Evolutionary conservation across 2,888 invertebrate genomes (phyloP).

Genomic region (Catocala sponsa): DNA sequence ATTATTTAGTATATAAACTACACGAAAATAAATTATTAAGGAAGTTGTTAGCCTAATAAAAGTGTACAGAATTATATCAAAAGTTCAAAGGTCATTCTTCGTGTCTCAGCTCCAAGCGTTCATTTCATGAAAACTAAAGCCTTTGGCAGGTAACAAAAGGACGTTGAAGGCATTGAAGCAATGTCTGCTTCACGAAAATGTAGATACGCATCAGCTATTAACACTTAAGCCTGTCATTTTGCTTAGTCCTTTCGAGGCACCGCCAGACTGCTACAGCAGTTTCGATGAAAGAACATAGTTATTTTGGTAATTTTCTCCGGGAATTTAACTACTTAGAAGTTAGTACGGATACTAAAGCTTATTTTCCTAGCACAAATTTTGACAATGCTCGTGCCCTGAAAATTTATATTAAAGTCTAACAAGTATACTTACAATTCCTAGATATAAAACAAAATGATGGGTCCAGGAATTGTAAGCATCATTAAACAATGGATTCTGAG

Average conservation of each 20-base stretch:
- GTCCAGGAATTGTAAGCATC: too few species aligned
- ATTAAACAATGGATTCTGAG: too few species aligned
- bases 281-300: conserved; percentile 66
- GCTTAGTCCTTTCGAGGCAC: conserved; percentile 61
- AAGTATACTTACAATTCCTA: too few species aligned
- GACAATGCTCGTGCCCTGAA: conserved; percentile 12
- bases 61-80: too few species aligned
- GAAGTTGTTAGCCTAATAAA: too few species aligned
- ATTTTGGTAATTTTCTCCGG: conserved; percentile 61
- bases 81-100: too few species aligned
- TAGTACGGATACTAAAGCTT: conserved; percentile 50
- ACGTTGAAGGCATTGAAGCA: conserved; percentile 41
- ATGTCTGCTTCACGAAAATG: conserved; percentile 64
- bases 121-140: conserved; percentile 38
- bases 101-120: conserved; percentile 23
- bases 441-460: too few species aligned
- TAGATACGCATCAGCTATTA: conserved; percentile 69
- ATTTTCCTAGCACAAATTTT: conserved; percentile 25
- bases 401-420: conserved; percentile 3
- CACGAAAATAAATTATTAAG: too few species aligned
- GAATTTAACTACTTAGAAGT: conserved; percentile 58
- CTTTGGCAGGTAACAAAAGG: conserved; percentile 52
- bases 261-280: conserved; percentile 55
- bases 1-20: too few species aligned
- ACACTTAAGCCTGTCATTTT: conserved; percentile 59